These are phyloP conservation scores for Tetramorium bicarinatum DNA, from an alignment of 2,888 invertebrate species.

Conservation along the genomic window DNA sequence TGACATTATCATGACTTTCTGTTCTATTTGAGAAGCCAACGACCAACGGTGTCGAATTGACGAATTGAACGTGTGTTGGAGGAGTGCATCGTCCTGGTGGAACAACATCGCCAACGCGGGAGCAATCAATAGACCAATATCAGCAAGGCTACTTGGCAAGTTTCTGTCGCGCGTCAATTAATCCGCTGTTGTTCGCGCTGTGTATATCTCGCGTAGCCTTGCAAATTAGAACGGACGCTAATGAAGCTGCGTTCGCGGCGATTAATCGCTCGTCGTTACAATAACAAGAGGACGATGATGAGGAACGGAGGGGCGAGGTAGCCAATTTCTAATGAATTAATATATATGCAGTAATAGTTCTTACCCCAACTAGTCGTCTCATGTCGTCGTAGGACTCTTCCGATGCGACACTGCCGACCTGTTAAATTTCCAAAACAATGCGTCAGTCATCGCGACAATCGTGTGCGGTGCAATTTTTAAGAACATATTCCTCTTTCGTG, in stretches of 20 bases:
- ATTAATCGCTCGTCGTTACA: not conserved
- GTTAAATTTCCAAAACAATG: slow-evolving; percentile 65
- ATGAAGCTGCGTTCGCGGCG: not conserved
- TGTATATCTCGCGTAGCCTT: not conserved
- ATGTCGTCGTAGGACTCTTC: slow-evolving; percentile 90
- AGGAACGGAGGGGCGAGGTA: too few species aligned
- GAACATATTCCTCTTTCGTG: not conserved
- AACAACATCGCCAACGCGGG: not conserved
- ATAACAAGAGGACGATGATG: not conserved
- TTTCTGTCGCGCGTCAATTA: slow-evolving; percentile 17
- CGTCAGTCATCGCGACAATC: not conserved
- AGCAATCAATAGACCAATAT: slow-evolving; percentile 21
- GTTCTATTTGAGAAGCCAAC: not conserved
- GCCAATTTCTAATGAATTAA: not conserved
- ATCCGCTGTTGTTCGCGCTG: not conserved
- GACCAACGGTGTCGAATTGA: slow-evolving; percentile 10
- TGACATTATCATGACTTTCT: too few species aligned
- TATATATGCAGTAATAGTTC: slow-evolving; percentile 58
- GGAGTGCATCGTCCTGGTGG: slow-evolving; percentile 25
- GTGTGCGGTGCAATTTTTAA: not conserved
- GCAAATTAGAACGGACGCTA: not conserved
- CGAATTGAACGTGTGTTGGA: slow-evolving; percentile 11
- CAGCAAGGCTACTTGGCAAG: slow-evolving; percentile 1
- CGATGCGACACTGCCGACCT: slow-evolving; percentile 90
- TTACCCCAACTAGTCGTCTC: slow-evolving; percentile 89